A percentile compares a stretch with the other conserved stretches of the same genome.
Conservation (phyloP, 2,113 vertebrate species). For the Cariama cristata region DNA sequence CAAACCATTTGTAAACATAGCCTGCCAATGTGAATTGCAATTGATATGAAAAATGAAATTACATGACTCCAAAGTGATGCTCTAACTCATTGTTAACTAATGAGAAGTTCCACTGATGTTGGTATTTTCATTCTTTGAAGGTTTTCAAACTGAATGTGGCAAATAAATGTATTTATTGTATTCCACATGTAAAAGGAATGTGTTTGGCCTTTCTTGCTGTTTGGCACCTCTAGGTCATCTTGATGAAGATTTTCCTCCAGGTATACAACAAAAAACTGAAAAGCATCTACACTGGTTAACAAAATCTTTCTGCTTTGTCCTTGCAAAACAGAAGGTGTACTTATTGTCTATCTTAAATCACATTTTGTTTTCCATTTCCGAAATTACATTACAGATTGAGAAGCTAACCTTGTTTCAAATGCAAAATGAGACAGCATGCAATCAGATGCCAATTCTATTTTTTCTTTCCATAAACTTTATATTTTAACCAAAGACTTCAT, state of each 20-base stretch:
- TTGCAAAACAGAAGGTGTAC: background rate
- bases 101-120: background rate
- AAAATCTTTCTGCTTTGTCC: background rate
- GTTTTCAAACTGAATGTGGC: background rate
- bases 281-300: background rate
- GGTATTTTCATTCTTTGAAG: background rate
- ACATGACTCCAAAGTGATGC: background rate
- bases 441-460: background rate
- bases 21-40: rapidly evolving
- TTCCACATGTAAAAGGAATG: background rate
- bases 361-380: background rate
- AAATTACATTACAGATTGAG: background rate
- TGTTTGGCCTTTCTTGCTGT: background rate
- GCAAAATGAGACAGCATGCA: background rate
- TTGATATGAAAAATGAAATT: background rate
- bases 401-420: background rate
- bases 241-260: background rate
- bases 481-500: background rate
- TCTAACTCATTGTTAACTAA: background rate
- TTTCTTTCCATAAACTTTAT: background rate
- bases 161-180: background rate
- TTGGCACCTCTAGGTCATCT: background rate
- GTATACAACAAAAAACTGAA: background rate
- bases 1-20: background rate
- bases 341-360: background rate